Base-by-base conservation (phyloP, 2,888 invertebrate species). In the Amiota mariae region DNA sequence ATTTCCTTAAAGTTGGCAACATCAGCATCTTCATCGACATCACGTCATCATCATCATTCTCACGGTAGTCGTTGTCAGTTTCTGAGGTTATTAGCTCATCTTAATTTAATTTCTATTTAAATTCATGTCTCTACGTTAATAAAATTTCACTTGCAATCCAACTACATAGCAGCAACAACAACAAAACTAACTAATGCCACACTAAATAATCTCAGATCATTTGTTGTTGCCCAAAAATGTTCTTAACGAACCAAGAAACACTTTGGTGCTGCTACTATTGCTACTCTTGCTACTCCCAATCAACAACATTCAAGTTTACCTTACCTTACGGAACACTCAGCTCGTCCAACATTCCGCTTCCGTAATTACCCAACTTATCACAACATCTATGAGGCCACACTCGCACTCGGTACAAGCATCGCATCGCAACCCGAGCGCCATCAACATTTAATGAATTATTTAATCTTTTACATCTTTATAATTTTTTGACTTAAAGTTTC, bases 71-170 rank as follows among this genome's bases (percentile, higher is more conserved):
- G 36, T 36, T 36, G 6, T 36, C 6, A 36, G 36, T 36, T 36
- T 36, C 36, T 36, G 36, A 6, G n/a, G 6, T 47, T 67, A 68
- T 66, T 67, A 70, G 75, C 85, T 83, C 84, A 85, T 86, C 84
- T 84, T 80, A 86, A 78, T 86, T 83, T 83, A 83, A 83, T 83
- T 83, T 77, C 83, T 84, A 83, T 83, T 86, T 83, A 83, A 86
- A 83, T 83, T 83, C 83, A 83, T 86, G 79, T 80, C 79, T 68
- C 54, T 68, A 13, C 24, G 79, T 84, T 80, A 80, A 85, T 78
- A 72, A 48, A 59, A 59, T 59, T 54, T 54, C 54, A 15, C 54
- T 54, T 54, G 54, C n/a, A 54, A 15, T 4, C 6, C 36, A 36
- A 54, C 54, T 54, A 15, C 13, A 15, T 8, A 54, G 54, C 54